A percentile compares a stretch with the other conserved stretches of the same genome.
Conservation (phyloP, 2,888 invertebrate genomes). For the Andrena praecox region DNA sequence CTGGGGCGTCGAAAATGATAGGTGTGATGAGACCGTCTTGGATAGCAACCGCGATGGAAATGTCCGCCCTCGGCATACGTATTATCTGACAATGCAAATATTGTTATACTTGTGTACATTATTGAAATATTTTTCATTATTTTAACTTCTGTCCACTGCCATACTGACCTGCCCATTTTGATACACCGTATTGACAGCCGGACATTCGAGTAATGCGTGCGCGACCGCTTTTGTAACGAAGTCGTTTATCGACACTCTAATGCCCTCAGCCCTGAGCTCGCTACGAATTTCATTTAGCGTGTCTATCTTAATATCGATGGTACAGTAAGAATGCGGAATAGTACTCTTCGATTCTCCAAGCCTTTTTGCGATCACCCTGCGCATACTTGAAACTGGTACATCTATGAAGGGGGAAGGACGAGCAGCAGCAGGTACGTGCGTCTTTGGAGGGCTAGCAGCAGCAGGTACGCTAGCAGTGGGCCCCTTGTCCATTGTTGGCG, state of each 20-base stretch:
- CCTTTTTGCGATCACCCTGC: constrained; percentile 88
- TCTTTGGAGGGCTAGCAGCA: constrained; percentile 9
- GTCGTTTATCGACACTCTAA: constrained; percentile 89
- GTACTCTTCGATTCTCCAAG: constrained; percentile 88
- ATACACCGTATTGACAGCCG: constrained; percentile 85
- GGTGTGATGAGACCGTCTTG: constrained; percentile 89
- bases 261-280: constrained; percentile 85
- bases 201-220: constrained; percentile 86
- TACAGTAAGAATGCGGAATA: constrained; percentile 89
- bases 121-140: neutral
- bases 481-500: constrained; percentile 9
- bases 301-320: constrained; percentile 86
- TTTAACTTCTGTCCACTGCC: neutral
- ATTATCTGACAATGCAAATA: constrained; percentile 76
- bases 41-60: constrained; percentile 89
- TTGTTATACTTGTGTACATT: neutral
- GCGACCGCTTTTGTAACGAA: constrained; percentile 89
- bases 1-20: constrained; percentile 87
- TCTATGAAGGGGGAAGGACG: constrained; percentile 85
- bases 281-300: constrained; percentile 86
- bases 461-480: neutral
- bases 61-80: constrained; percentile 85
- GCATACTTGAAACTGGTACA: constrained; percentile 87
- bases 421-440: constrained; percentile 11
- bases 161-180: constrained; percentile 84